Percentiles rank a stretch among this genome's conserved stretches.
phyloP scores from a whole-genome alignment of 2,888 invertebrate genomes.

The Phoenoteleia sp. region DNA sequence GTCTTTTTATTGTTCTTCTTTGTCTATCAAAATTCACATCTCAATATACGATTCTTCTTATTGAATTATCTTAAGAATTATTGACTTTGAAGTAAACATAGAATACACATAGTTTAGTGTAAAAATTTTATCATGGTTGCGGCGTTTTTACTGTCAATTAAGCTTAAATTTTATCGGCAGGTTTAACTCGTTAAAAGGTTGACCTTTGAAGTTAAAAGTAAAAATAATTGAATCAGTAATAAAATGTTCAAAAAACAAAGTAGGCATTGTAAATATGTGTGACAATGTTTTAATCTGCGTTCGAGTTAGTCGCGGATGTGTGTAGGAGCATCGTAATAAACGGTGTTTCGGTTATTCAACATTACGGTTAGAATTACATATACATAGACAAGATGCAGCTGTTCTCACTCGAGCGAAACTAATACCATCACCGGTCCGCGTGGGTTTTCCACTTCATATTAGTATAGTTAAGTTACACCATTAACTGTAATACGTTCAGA shows the following conservation, averaged over 20 bases:
- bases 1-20: too few relatives aligned
- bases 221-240: slow-evolving; percentile 31
- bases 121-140: too few relatives aligned
- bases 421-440: slow-evolving; percentile 42
- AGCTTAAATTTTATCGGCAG: too few relatives aligned
- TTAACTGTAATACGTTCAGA: slow-evolving; percentile 49
- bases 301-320: slow-evolving; percentile 15
- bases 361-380: slow-evolving; percentile 66
- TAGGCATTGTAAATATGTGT: slow-evolving; percentile 27
- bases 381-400: slow-evolving; percentile 60
- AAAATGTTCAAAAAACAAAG: slow-evolving; percentile 24
- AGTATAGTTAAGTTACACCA: slow-evolving; percentile 63
- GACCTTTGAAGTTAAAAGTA: too few relatives aligned
- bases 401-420: slow-evolving; percentile 67
- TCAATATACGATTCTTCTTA: too few relatives aligned
- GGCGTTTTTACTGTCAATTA: too few relatives aligned
- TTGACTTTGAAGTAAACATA: too few relatives aligned
- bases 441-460: slow-evolving; percentile 53
- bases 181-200: too few relatives aligned
- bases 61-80: too few relatives aligned
- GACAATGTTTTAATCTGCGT: slow-evolving; percentile 22
- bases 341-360: slow-evolving; percentile 65
- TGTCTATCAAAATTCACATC: too few relatives aligned
- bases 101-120: too few relatives aligned
- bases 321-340: slow-evolving; percentile 48